Evolutionary conservation across 2,888 invertebrate genomes (phyloP).

Genomic region (Myopa tessellatipennis): DNA sequence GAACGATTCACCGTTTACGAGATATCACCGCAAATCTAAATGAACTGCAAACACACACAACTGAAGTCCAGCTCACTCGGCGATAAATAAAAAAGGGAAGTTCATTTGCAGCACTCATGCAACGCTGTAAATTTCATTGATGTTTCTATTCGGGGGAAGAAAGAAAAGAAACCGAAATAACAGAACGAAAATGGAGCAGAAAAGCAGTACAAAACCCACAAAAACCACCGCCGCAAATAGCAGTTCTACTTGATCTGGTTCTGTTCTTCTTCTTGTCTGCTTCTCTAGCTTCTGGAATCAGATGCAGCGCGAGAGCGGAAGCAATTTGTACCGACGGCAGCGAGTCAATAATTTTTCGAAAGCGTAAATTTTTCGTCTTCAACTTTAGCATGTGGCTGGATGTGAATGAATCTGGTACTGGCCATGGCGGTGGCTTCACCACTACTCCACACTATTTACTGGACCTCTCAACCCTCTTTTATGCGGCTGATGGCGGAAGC

Average conservation of each 20-base stretch:
- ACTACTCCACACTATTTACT: conserved; percentile 17
- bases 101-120: conserved; percentile 51
- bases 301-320: conserved; percentile 51
- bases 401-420: neutral
- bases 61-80: neutral
- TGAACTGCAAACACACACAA: conserved; percentile 2
- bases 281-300: neutral
- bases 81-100: conserved; percentile 26
- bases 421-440: neutral
- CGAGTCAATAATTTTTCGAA: conserved; percentile 39
- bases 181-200: neutral
- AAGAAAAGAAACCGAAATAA: conserved; percentile 7
- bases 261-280: neutral
- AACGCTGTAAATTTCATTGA: conserved; percentile 62
- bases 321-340: conserved; percentile 62
- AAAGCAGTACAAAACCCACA: neutral
- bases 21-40: conserved; percentile 30
- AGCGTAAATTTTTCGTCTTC: conserved; percentile 33
- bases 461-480: conserved; percentile 28
- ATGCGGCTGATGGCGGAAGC: neutral
- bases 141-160: conserved; percentile 58
- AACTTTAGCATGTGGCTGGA: conserved; percentile 6
- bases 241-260: conserved; percentile 7
- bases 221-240: conserved; percentile 19
- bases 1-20: conserved; percentile 26